Base-by-base conservation (phyloP, 1,140 invertebrate species). In the Temnothorax longispinosus region DNA sequence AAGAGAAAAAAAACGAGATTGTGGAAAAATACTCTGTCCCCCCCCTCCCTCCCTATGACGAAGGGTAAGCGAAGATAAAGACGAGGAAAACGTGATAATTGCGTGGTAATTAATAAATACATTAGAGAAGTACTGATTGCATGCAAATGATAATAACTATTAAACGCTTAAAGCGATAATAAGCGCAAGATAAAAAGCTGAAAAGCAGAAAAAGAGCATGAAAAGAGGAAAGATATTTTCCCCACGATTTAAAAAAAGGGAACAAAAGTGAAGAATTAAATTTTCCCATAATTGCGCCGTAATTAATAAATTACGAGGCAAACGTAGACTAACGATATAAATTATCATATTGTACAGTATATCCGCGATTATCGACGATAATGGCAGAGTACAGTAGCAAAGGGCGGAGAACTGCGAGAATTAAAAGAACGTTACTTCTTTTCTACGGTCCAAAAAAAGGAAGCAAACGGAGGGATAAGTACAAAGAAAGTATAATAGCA, bases 41-140 rank as follows among this genome's bases (percentile, higher is more conserved):
- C n/a, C 41, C 1, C 15, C 38, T 3, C 38, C 38, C 18, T n/a
- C 18, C 15, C 18, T 1, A 47, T 27, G 41, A 52, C 3, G 11
- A n/a, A 69, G 10, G 13, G 15, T 4, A 18, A 21, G 54, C 4
- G 32, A 52, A 69, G 62, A 80, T 80, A 67, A 77, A 47, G 27
- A 7, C 10, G 41, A 64, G 41, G 15, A 47, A 27, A 77, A 44
- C 27, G 27, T 64, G n/a, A 11, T 64, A 64, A 64, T 77, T 77
- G 54, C 38, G 4, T n/a, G 15, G 8, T 77, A 77, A 77, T 77
- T 77, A 77, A 62, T 77, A 77, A 64, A 44, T 77, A 77, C 54
- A 15, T 58, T 27, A 75, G n/a, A n/a, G 11, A 75, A 60, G n/a
- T 27, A 47, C 38, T 47, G 21, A 77, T 77, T 77, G 47, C 41